Percentiles rank a stretch among this genome's conserved stretches.
Conservation (phyloP, 2,888 invertebrate species). For the Leptopilina myrica region DNA sequence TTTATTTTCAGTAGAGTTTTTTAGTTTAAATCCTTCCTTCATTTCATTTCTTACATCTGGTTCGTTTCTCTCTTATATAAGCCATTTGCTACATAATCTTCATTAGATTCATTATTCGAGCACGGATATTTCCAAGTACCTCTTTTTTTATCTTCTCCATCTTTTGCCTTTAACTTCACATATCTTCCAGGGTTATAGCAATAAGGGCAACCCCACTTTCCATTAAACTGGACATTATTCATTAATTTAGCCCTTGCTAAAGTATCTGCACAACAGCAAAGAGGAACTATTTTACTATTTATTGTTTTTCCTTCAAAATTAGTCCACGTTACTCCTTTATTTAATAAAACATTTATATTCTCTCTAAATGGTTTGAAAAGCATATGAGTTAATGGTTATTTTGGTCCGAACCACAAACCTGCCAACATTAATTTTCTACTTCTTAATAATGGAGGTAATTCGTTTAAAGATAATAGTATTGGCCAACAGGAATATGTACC, state of each 20-base stretch:
- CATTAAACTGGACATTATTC: conserved; percentile 42
- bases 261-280: conserved; percentile 34
- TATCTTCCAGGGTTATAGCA: conserved; percentile 35
- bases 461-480: conserved; percentile 34
- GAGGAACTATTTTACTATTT: conserved; percentile 36
- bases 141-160: not conserved
- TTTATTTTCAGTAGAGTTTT: not conserved
- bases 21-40: not conserved
- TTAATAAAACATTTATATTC: not conserved
- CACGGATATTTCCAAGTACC: conserved; percentile 36
- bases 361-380: conserved; percentile 41
- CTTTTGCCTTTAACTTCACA: not conserved
- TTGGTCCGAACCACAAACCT: conserved; percentile 41
- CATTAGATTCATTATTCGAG: not conserved
- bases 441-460: conserved; percentile 39
- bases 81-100: not conserved
- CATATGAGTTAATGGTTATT: conserved; percentile 16
- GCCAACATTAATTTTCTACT: conserved; percentile 30
- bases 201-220: conserved; percentile 37
- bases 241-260: conserved; percentile 40
- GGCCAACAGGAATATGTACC: conserved; percentile 41
- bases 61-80: not conserved
- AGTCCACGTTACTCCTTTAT: conserved; percentile 30
- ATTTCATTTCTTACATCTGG: not conserved
- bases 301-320: not conserved